Evolutionary conservation across 2,888 invertebrate species (phyloP).

Genomic region (Caradrina kadenii): DNA sequence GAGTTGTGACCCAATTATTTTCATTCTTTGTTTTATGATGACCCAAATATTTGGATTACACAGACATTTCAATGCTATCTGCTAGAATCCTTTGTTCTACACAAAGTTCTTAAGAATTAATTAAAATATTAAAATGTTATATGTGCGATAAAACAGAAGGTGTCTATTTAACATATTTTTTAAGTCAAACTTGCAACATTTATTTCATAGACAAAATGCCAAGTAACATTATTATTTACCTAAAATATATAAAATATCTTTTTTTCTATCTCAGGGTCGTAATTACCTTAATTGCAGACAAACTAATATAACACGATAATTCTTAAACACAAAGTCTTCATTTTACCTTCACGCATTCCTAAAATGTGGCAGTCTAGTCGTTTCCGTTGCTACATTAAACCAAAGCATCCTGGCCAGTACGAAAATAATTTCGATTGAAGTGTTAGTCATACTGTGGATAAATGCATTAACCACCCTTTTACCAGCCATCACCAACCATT

Average conservation of each 20-base stretch:
- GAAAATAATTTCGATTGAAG: constrained; percentile 54
- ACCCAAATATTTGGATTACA: constrained; percentile 29
- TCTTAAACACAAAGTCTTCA: constrained; percentile 35
- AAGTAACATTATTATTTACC: constrained; percentile 19
- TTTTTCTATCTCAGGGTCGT: constrained; percentile 47
- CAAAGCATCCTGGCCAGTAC: constrained; percentile 61
- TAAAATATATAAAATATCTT: constrained; percentile 8
- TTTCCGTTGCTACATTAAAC: constrained; percentile 56
- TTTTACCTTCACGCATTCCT: constrained; percentile 54
- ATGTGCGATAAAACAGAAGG: too few relatives aligned
- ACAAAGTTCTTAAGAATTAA: neutral
- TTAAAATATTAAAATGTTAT: neutral
- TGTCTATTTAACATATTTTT: too few relatives aligned
- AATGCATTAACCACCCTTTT: constrained; percentile 24
- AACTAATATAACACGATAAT: constrained; percentile 24
- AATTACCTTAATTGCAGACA: constrained; percentile 50
- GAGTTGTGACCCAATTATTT: constrained; percentile 31
- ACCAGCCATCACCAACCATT: too few relatives aligned
- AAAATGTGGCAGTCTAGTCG: constrained; percentile 41
- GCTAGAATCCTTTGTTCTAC: constrained; percentile 13
- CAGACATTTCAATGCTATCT: constrained; percentile 37
- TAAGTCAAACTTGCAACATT: neutral
- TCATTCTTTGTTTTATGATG: constrained; percentile 28
- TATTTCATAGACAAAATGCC: constrained; percentile 10
- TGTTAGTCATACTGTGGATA: constrained; percentile 39